Evolutionary conservation across 2,797 vertebrate genomes (phyloP).

Genomic region (Synaphobranchus kaupii): DNA sequence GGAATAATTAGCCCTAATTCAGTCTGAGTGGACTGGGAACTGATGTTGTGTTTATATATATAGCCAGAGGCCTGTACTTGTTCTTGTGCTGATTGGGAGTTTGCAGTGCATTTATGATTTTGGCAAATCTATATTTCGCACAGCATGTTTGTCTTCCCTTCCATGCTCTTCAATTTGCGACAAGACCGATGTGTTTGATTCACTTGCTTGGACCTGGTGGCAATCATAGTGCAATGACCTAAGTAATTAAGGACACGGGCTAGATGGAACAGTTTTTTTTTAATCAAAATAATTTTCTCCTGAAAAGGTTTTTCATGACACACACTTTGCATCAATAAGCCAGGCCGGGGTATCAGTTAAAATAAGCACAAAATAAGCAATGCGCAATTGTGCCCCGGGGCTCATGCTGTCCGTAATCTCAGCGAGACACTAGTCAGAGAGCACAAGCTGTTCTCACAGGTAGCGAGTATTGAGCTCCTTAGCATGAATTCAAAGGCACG

Average conservation of each 20-base stretch:
- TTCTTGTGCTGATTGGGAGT: constrained; percentile 32
- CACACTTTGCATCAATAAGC: constrained; percentile 69
- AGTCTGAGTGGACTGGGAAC: background rate
- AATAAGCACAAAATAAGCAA: constrained; percentile 53
- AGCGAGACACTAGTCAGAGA: constrained; percentile 65
- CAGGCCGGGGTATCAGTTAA: constrained; percentile 71
- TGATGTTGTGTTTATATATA: background rate
- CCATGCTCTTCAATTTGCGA: background rate
- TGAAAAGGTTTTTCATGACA: constrained; percentile 72
- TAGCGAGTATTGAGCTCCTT: constrained; percentile 68
- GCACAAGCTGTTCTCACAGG: constrained; percentile 67
- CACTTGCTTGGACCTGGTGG: constrained; percentile 35
- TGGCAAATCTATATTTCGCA: background rate
- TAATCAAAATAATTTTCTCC: constrained; percentile 57
- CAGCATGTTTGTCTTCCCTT: background rate
- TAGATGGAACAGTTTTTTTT: constrained; percentile 13
- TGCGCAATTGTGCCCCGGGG: constrained; percentile 63
- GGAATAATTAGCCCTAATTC: background rate
- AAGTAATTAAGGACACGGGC: constrained; percentile 1
- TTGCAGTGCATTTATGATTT: constrained; percentile 3
- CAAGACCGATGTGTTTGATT: constrained; percentile 40
- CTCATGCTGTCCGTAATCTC: constrained; percentile 68
- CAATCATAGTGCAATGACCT: constrained; percentile 38
- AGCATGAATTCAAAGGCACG: constrained; percentile 74
- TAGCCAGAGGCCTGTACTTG: background rate